A percentile compares a stretch with the other conserved stretches of the same genome.
Conservation (phyloP, 2,888 invertebrate species). For the Diachrysia chrysitis region DNA sequence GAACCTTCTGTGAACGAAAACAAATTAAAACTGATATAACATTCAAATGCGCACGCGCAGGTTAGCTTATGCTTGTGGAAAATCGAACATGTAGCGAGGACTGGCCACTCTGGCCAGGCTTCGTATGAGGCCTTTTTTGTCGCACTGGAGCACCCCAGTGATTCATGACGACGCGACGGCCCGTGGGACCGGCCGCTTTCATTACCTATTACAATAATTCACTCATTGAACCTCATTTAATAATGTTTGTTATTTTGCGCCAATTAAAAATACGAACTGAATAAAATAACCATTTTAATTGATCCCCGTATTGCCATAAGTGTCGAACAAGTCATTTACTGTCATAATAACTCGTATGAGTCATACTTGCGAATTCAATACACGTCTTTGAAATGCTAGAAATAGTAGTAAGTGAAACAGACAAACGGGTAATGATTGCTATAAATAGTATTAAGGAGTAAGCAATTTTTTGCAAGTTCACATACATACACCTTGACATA, state of each 20-base stretch:
- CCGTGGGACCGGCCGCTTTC: slow-evolving; percentile 61
- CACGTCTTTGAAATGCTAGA: slow-evolving; percentile 30
- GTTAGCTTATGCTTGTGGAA: slow-evolving; percentile 61
- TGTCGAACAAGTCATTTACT: slow-evolving; percentile 55
- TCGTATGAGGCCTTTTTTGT: slow-evolving; percentile 62
- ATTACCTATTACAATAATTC: slow-evolving; percentile 67
- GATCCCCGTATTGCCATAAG: slow-evolving; percentile 54
- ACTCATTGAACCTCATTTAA: slow-evolving; percentile 58
- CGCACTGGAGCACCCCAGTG: slow-evolving; percentile 52
- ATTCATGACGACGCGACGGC: slow-evolving; percentile 55
- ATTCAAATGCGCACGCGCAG: slow-evolving; percentile 68
- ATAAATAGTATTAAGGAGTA: slow-evolving; percentile 30
- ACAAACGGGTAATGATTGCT: slow-evolving; percentile 41
- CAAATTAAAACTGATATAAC: slow-evolving; percentile 77
- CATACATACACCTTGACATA: slow-evolving; percentile 49
- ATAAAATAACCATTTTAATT: slow-evolving; percentile 56
- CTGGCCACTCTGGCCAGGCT: slow-evolving; percentile 28
- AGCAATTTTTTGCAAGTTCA: slow-evolving; percentile 37
- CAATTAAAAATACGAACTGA: slow-evolving; percentile 54
- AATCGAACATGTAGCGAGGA: slow-evolving; percentile 60
- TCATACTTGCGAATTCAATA: slow-evolving; percentile 52
- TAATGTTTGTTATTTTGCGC: slow-evolving; percentile 58
- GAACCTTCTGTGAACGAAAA: slow-evolving; percentile 68
- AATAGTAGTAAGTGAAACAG: slow-evolving; percentile 42
- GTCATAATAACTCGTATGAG: slow-evolving; percentile 54